Evolutionary conservation across 2,797 vertebrate genomes (phyloP).

Genomic region (Heterohyrax brucei): DNA sequence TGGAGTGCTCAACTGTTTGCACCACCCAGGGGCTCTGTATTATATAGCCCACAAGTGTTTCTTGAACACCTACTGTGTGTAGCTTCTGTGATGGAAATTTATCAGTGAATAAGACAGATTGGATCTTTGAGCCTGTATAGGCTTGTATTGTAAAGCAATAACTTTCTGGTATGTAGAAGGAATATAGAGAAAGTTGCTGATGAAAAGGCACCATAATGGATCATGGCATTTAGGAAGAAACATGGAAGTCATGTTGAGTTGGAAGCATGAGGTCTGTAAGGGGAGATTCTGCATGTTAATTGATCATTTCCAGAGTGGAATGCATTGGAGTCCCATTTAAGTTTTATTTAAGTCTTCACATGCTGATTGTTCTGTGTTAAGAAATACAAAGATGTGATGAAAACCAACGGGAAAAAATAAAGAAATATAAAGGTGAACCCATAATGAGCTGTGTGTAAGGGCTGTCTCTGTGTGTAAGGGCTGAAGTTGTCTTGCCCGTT

Average conservation of each 20-base stretch:
- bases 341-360: not conserved
- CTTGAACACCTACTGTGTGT: too few relatives aligned
- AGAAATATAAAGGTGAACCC: not conserved
- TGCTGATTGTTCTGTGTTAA: not conserved
- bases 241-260: not conserved
- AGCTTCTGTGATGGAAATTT: too few relatives aligned
- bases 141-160: not conserved
- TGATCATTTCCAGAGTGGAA: not conserved
- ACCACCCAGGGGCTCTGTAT: too few relatives aligned
- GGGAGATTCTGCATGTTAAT: not conserved
- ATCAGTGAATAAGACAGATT: too few relatives aligned
- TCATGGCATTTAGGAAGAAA: not conserved
- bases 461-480: too few relatives aligned
- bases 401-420: too few relatives aligned
- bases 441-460: not conserved
- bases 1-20: too few relatives aligned
- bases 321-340: fast-evolving
- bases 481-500: too few relatives aligned
- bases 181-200: not conserved
- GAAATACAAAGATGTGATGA: too few relatives aligned
- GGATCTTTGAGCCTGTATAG: not conserved
- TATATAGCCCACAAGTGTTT: too few relatives aligned
- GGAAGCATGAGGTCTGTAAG: not conserved
- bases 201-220: not conserved
- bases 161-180: not conserved